Evolutionary conservation across 2,797 vertebrate genomes (phyloP).

Genomic region (Remorina albescens): DNA sequence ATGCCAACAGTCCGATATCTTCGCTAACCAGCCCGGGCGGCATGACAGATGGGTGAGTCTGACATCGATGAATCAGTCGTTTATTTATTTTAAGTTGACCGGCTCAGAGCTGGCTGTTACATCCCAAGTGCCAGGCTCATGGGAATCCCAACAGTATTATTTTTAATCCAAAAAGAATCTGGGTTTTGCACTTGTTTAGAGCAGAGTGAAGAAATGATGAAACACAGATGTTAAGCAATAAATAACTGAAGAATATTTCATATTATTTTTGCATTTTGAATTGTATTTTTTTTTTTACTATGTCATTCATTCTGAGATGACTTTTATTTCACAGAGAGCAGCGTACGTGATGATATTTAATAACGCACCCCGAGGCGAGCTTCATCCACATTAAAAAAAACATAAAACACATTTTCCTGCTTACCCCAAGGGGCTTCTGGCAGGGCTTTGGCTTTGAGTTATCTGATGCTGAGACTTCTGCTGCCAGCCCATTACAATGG

Average conservation of each 20-base stretch:
- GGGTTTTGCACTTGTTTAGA: constrained; percentile 15
- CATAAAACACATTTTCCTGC: constrained; percentile 38
- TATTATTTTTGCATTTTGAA: not conserved
- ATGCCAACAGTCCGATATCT: constrained; percentile 78
- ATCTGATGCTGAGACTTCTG: constrained; percentile 53
- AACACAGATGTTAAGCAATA: constrained; percentile 15
- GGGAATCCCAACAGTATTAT: constrained; percentile 14
- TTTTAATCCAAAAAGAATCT: not conserved
- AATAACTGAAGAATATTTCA: constrained; percentile 1
- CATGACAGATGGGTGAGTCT: constrained; percentile 86
- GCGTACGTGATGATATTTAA: constrained; percentile 41
- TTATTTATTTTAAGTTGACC: not conserved
- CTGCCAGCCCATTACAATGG: constrained; percentile 51
- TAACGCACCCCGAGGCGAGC: constrained; percentile 44
- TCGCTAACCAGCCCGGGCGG: constrained; percentile 77
- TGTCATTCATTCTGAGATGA: constrained; percentile 26
- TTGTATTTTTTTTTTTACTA: constrained; percentile 28
- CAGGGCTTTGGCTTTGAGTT: constrained; percentile 31
- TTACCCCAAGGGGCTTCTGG: constrained; percentile 53
- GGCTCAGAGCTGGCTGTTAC: not conserved
- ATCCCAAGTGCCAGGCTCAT: constrained; percentile 5
- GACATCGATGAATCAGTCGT: constrained; percentile 5
- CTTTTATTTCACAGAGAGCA: constrained; percentile 37
- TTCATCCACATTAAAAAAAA: constrained; percentile 47
- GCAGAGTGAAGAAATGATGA: constrained; percentile 12